phyloP scores from a whole-genome alignment of 2,888 invertebrate genomes.

The Helicoverpa assulta region DNA sequence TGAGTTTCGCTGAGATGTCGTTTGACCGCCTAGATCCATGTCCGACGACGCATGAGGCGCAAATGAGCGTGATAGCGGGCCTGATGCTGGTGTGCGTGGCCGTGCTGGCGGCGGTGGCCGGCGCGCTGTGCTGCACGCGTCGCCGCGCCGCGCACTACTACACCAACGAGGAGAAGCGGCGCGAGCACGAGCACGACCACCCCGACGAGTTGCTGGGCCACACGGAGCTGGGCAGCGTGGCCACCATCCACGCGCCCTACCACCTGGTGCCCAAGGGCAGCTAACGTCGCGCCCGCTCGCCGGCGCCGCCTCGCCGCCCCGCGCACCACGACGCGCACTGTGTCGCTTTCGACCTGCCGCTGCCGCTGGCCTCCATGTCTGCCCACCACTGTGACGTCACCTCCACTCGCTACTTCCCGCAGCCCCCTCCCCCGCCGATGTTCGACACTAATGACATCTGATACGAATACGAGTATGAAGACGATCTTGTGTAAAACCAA shows the following conservation, averaged over 20 bases:
- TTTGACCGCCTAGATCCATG: constrained; percentile 82
- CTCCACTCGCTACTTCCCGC: constrained; percentile 70
- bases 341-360: constrained; percentile 63
- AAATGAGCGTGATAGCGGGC: constrained; percentile 90
- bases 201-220: constrained; percentile 81
- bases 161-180: constrained; percentile 93
- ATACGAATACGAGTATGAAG: constrained; percentile 83
- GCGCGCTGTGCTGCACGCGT: constrained; percentile 92
- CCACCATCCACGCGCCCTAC: constrained; percentile 84
- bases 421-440: constrained; percentile 70
- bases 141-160: constrained; percentile 94
- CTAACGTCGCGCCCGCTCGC: constrained; percentile 78
- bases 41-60: constrained; percentile 87
- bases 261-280: constrained; percentile 78
- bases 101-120: constrained; percentile 88
- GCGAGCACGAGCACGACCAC: constrained; percentile 81
- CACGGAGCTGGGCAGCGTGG: constrained; percentile 80
- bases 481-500: constrained; percentile 83
- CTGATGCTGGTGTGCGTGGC: constrained; percentile 83
- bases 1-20: constrained; percentile 73
- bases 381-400: constrained; percentile 63
- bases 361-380: constrained; percentile 57
- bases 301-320: constrained; percentile 48
- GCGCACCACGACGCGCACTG: constrained; percentile 53
- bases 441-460: constrained; percentile 79